These are phyloP conservation scores for Lagria hirta DNA, from an alignment of 2,888 invertebrate species.

Conservation along the genomic window DNA sequence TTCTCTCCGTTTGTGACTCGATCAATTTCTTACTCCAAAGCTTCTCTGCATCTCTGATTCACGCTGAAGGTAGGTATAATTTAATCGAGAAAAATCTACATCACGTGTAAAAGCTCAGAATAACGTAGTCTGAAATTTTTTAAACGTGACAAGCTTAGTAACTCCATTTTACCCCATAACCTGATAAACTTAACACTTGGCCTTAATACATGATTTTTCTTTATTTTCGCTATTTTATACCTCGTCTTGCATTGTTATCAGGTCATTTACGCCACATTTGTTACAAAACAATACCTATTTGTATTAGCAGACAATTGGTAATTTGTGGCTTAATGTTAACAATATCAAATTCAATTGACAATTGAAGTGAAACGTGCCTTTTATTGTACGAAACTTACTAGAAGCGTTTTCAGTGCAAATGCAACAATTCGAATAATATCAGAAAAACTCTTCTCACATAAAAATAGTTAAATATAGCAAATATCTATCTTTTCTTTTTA, in stretches of 20 bases:
- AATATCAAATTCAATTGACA: conserved; percentile 1
- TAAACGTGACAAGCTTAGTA: conserved; percentile 25
- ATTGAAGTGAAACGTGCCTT: conserved; percentile 3
- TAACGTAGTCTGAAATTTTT: conserved; percentile 17
- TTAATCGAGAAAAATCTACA: conserved; percentile 20
- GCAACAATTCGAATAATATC: too few species aligned
- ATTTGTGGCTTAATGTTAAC: conserved; percentile 5
- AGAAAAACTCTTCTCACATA: conserved; percentile 4
- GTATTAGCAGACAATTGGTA: conserved; percentile 10
- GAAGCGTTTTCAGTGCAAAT: too few species aligned
- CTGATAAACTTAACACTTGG: conserved; percentile 22
- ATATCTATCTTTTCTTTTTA: conserved; percentile 9
- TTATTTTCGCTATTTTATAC: too few species aligned
- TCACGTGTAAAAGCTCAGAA: conserved; percentile 24
- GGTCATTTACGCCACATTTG: conserved; percentile 4
- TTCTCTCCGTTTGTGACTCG: conserved; percentile 15
- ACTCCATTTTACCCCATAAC: conserved; percentile 23
- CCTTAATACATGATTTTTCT: too few species aligned
- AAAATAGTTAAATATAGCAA: conserved; percentile 9
- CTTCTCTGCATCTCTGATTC: conserved; percentile 2
- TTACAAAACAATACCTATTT: conserved; percentile 9
- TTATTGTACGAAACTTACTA: conserved; percentile 1
- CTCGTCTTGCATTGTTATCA: too few species aligned
- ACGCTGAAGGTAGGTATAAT: background rate
- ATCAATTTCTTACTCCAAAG: conserved; percentile 1